Conservation (phyloP, 2,888 invertebrate species). For the Mythimna loreyi region DNA sequence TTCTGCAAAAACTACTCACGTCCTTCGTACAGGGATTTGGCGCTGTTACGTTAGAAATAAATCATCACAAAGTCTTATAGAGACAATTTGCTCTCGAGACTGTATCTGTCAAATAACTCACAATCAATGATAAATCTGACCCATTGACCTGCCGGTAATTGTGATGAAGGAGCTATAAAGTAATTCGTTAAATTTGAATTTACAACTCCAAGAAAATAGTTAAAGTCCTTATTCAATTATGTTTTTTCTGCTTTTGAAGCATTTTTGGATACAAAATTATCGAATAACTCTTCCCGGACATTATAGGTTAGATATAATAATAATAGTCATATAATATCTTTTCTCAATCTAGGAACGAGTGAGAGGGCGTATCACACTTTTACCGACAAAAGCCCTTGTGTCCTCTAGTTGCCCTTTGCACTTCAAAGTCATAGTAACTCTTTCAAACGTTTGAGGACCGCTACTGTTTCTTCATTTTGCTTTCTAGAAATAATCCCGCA, state of each 20-base stretch:
- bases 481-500: no score
- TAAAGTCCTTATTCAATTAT: neutral
- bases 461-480: no score
- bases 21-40: slow-evolving; percentile 9
- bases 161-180: slow-evolving; percentile 12
- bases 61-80: slow-evolving; percentile 19
- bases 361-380: no score
- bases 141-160: slow-evolving; percentile 16
- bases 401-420: no score
- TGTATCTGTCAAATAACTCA: slow-evolving; percentile 48
- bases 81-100: slow-evolving; percentile 26
- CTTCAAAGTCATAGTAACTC: no score
- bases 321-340: no score
- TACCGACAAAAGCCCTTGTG: no score
- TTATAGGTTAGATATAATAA: no score
- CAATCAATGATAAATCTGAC: slow-evolving; percentile 29
- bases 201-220: neutral
- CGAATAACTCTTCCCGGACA: no score
- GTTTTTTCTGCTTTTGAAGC: neutral
- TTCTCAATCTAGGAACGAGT: no score
- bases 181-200: neutral
- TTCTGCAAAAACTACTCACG: slow-evolving; percentile 6
- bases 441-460: no score
- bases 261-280: no score
- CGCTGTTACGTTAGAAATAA: slow-evolving; percentile 12